phyloP scores from a whole-genome alignment of 2,113 vertebrate genomes.

The Garra rufa region DNA sequence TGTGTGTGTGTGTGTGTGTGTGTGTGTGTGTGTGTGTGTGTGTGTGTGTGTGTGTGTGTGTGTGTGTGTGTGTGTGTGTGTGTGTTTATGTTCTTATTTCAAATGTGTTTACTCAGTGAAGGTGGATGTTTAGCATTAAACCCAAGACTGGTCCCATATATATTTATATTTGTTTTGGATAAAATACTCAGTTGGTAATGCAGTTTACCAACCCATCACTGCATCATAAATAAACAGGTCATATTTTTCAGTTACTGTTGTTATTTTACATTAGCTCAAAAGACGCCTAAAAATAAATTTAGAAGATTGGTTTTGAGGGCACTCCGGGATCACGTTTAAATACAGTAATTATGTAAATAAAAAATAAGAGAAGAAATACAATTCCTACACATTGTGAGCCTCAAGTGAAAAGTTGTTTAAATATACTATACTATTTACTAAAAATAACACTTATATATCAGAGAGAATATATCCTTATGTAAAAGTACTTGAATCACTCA shows the following conservation, averaged over 20 bases:
- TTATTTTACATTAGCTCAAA: not conserved
- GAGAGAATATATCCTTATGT: not conserved
- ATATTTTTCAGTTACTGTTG: not conserved
- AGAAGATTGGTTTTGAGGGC: not conserved
- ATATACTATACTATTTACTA: conserved; percentile 7
- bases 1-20: not conserved
- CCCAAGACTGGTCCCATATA: not conserved
- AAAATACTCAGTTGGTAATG: not conserved
- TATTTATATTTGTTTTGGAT: not conserved
- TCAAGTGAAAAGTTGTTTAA: not conserved
- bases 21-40: not conserved
- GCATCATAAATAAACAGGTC: not conserved
- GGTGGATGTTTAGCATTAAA: conserved; percentile 57
- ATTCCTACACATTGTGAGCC: not conserved
- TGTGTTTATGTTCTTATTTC: not conserved
- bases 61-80: not conserved
- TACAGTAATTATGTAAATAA: not conserved
- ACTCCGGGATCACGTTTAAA: not conserved
- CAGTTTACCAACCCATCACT: not conserved
- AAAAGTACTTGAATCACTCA: not conserved
- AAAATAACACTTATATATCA: not conserved
- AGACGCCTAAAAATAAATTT: not conserved
- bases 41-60: not conserved
- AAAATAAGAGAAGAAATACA: not conserved
- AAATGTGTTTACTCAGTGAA: not conserved